phyloP scores from a whole-genome alignment of 2,888 invertebrate genomes.

The Plagodis dolabraria region DNA sequence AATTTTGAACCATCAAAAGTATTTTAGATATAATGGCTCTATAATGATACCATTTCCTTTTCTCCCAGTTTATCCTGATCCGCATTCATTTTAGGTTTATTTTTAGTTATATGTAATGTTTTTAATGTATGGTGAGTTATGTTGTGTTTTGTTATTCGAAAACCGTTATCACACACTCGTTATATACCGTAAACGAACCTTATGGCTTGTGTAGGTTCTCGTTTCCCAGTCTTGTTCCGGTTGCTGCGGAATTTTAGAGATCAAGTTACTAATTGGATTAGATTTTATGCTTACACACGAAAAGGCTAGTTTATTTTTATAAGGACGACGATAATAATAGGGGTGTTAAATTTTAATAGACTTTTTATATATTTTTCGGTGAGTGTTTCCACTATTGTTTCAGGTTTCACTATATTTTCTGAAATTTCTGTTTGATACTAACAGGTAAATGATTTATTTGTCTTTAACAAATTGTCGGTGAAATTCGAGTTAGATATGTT shows the following conservation, averaged over 20 bases:
- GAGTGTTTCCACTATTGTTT: too few relatives aligned
- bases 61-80: neutral
- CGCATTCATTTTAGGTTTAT: neutral
- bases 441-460: too few relatives aligned
- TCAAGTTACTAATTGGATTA: constrained; percentile 16
- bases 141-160: constrained; percentile 14
- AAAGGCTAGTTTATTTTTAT: too few relatives aligned
- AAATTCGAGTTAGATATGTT: neutral
- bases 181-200: constrained; percentile 17
- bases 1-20: neutral
- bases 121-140: constrained; percentile 7
- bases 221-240: constrained; percentile 25
- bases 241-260: constrained; percentile 23
- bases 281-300: neutral
- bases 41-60: neutral
- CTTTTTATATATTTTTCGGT: too few relatives aligned
- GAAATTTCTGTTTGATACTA: too few relatives aligned
- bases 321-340: too few relatives aligned
- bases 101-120: constrained; percentile 1
- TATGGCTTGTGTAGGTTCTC: constrained; percentile 14
- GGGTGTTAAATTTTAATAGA: too few relatives aligned
- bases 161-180: constrained; percentile 19
- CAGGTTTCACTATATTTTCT: too few relatives aligned
- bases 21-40: constrained; percentile 1
- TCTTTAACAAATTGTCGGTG: too few relatives aligned